These are phyloP conservation scores for Drosophila phalerata DNA, from an alignment of 2,888 invertebrate genomes.

Conservation along the genomic window DNA sequence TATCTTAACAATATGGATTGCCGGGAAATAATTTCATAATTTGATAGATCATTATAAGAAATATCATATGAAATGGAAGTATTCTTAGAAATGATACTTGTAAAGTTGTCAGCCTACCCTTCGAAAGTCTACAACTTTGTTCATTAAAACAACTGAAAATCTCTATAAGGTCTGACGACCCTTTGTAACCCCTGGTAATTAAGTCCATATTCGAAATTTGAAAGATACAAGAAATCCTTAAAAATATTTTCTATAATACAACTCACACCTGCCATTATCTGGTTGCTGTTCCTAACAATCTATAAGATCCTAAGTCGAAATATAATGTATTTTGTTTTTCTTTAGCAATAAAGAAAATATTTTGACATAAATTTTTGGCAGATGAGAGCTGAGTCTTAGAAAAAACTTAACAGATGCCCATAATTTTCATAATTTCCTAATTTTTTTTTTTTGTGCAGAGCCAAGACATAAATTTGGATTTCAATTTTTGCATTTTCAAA, in stretches of 20 bases:
- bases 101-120: too few species aligned
- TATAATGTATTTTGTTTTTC: background rate
- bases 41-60: too few species aligned
- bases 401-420: conserved; percentile 2
- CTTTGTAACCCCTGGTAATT: background rate
- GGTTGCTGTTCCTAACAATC: conserved; percentile 3
- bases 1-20: too few species aligned
- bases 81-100: too few species aligned
- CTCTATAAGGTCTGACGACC: background rate
- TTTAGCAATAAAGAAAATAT: conserved; percentile 29
- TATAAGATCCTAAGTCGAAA: conserved; percentile 1
- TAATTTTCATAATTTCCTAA: conserved; percentile 14
- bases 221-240: background rate
- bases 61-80: too few species aligned
- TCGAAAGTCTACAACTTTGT: background rate
- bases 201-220: background rate
- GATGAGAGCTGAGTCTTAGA: conserved; percentile 11
- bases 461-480: conserved; percentile 9
- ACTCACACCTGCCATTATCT: conserved; percentile 6
- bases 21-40: too few species aligned
- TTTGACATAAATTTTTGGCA: conserved; percentile 41
- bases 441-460: conserved; percentile 1
- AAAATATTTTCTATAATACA: background rate
- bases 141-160: background rate
- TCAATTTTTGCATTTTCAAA: background rate